These are phyloP conservation scores for Eucidaris tribuloides DNA, from an alignment of 35 echinoderm and acorn worm genomes.

Conservation along the genomic window DNA sequence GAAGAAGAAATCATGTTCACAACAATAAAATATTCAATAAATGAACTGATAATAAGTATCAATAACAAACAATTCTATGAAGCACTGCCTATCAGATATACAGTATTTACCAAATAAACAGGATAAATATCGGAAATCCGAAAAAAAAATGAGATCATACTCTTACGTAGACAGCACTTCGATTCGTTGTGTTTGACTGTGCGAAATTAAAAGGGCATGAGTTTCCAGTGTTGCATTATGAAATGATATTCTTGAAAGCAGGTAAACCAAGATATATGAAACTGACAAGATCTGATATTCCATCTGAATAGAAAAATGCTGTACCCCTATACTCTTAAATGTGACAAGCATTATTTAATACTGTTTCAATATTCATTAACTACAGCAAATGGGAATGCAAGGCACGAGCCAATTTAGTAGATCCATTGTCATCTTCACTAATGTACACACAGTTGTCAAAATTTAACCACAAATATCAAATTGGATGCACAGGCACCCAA, in stretches of 20 bases:
- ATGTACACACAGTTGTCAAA: no score
- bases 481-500: no score
- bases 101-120: not conserved
- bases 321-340: no score
- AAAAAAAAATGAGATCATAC: not conserved
- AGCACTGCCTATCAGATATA: not conserved
- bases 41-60: not conserved
- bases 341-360: no score
- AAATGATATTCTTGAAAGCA: not conserved
- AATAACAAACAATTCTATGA: not conserved
- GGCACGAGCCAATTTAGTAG: no score
- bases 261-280: no score
- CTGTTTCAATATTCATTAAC: no score
- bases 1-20: not conserved
- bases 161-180: not conserved
- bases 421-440: no score
- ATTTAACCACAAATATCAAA: no score
- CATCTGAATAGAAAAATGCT: no score
- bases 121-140: not conserved
- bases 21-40: not conserved
- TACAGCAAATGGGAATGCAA: no score
- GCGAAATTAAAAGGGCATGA: not conserved
- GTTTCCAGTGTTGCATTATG: not conserved
- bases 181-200: not conserved
- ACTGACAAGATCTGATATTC: no score